Base-by-base conservation (phyloP, 2,797 vertebrate genomes). In the Triplophysa bombifrons region DNA sequence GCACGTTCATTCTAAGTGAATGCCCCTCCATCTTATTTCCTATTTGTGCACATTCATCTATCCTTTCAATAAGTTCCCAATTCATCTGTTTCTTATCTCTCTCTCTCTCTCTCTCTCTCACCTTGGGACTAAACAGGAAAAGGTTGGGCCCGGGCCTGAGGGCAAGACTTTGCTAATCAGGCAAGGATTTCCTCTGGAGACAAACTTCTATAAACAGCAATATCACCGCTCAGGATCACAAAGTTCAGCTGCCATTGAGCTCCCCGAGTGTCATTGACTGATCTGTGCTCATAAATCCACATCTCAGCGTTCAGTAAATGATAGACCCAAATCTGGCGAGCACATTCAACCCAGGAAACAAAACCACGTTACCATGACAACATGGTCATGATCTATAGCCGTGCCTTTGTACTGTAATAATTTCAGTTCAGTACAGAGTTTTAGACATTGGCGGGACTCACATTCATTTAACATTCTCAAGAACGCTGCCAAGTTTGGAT, bases 101-200 rank as follows among this genome's bases (percentile, higher is more conserved):
- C 41, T 41, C n/a, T 60, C 65, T 63, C 38, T 56, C 41, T 41
- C n/a, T 7, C 75, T 61, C 69, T 61, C 74, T 71, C 73, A 61
- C 64, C 50, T 71, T 72, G 80, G 74, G 80, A 82, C 70, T 73
- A 76, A 85, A 80, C 82, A 72, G 77, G 80, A 85, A 84, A 80
- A 48, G 56, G 77, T 55, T 68, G 70, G 63, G 55, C 66, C 60
- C 48, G 56, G 74, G 70, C 80, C 48, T 65, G 61, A 68, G 82
- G 82, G 76, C 82, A 80, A 77, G 74, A 80, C 76, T 84, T 85
- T 38, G 76, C 82, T 85, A 82, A 85, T 85, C 81, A 86, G 84
- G 71, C 66, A 73, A 75, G 72, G 78, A 81, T 81, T 84, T 86
- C 78, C 83, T 83, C 78, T 71, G 61, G 64, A 83, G 78, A 76